Evolutionary conservation across 2,113 vertebrate species (phyloP).

Genomic region (Albula goreensis): DNA sequence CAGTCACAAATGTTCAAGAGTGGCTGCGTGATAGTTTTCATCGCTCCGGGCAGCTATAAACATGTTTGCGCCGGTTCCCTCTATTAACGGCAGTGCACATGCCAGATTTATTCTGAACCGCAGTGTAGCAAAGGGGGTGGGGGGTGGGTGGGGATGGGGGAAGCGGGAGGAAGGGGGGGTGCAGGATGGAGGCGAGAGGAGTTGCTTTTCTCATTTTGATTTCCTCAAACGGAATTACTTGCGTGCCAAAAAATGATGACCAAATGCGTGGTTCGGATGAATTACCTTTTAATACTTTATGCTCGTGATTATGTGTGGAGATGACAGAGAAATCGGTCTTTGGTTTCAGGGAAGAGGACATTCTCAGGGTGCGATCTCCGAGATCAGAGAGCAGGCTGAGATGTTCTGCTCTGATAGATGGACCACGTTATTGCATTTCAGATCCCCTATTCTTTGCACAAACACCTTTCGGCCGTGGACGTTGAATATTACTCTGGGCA

Average conservation of each 20-base stretch:
- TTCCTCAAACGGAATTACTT: slow-evolving; percentile 17
- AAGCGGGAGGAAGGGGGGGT: no score
- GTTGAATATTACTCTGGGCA: neutral
- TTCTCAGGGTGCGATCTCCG: neutral
- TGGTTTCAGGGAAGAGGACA: neutral
- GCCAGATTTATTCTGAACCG: neutral
- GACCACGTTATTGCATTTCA: slow-evolving; percentile 3
- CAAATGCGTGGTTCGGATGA: neutral
- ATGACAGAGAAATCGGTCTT: slow-evolving; percentile 10
- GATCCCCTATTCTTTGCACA: neutral
- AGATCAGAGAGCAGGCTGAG: slow-evolving; percentile 7
- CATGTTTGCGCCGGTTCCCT: neutral
- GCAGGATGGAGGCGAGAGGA: neutral
- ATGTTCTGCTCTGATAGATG: neutral
- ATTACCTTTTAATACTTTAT: slow-evolving; percentile 22
- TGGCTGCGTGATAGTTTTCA: neutral
- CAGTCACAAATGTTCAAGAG: neutral
- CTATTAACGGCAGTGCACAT: neutral
- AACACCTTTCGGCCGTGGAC: neutral
- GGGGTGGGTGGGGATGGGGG: neutral
- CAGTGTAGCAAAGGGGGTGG: neutral
- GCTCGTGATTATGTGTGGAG: neutral
- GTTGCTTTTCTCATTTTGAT: slow-evolving; percentile 13
- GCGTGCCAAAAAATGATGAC: slow-evolving; percentile 7
- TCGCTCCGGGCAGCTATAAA: neutral